Evolutionary conservation across 1,140 invertebrate species (phyloP).

Genomic region (Pygmarrhopalites habei): DNA sequence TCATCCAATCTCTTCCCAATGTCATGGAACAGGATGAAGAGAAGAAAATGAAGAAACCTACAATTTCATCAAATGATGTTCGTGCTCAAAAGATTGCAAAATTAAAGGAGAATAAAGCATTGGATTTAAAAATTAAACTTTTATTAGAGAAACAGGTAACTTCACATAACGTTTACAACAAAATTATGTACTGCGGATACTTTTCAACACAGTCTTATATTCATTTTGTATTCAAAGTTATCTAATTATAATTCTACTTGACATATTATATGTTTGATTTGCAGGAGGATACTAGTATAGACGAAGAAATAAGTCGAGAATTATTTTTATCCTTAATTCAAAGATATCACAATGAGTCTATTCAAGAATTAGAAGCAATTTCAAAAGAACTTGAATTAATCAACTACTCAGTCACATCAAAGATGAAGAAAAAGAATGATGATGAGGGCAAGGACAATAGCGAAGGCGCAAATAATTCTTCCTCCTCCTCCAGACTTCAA

Average conservation of each 20-base stretch:
- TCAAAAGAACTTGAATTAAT: conserved; percentile 25
- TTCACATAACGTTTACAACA: too few relatives aligned
- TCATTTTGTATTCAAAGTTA: too few relatives aligned
- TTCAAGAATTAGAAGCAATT: conserved; percentile 65
- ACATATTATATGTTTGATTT: too few relatives aligned
- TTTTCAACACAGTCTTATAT: too few relatives aligned
- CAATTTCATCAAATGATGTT: conserved; percentile 45
- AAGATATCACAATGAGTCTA: conserved; percentile 61
- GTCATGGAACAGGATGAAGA: conserved; percentile 32
- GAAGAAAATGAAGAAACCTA: conserved; percentile 43
- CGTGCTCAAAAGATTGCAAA: conserved; percentile 68
- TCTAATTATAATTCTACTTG: too few relatives aligned
- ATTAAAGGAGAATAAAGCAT: conserved; percentile 70
- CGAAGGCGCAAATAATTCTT: conserved; percentile 35
- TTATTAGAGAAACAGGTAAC: conserved; percentile 53
- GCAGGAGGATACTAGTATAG: too few relatives aligned
- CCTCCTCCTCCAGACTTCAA: neutral
- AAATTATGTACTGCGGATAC: too few relatives aligned
- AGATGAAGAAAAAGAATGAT: conserved; percentile 40
- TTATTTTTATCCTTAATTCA: conserved; percentile 74
- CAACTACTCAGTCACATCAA: conserved; percentile 53
- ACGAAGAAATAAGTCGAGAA: conserved; percentile 72
- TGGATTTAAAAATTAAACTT: conserved; percentile 59
- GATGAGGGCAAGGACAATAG: conserved; percentile 6
- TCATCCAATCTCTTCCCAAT: conserved; percentile 51